A percentile compares a stretch with the other conserved stretches of the same genome.
Conservation (phyloP, 2,888 invertebrate species). For the Drosophila mimica region DNA sequence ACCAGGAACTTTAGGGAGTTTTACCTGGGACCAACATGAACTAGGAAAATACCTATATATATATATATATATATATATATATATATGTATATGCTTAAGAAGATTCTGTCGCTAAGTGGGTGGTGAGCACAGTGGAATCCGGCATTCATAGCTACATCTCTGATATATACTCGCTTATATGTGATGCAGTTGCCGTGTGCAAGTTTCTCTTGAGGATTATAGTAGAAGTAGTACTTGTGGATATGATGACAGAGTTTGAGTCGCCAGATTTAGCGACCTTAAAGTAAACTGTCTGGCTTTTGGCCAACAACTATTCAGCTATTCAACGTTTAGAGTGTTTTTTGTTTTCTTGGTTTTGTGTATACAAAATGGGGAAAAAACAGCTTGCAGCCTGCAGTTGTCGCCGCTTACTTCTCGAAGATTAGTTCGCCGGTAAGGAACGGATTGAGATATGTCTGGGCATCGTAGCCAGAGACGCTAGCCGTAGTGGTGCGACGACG, state of each 20-base stretch:
- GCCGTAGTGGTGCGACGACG: conserved; percentile 74
- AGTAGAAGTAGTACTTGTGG: conserved; percentile 11
- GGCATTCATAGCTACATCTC: conserved; percentile 4
- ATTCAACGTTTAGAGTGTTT: conserved; percentile 6
- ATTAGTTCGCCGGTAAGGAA: conserved; percentile 82
- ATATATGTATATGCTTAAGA: not conserved
- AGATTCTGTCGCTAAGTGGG: not conserved
- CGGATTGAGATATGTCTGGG: conserved; percentile 81
- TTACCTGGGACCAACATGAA: not conserved
- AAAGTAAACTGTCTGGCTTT: conserved; percentile 30
- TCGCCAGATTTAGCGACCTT: conserved; percentile 10
- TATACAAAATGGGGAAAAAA: not conserved
- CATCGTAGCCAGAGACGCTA: conserved; percentile 77
- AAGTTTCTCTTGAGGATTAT: conserved; percentile 2
- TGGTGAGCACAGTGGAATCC: conserved; percentile 6
- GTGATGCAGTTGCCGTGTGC: conserved; percentile 28
- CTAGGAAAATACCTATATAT: not conserved
- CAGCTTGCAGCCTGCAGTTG: not conserved
- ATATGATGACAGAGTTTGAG: conserved; percentile 40
- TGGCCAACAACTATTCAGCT: conserved; percentile 41
- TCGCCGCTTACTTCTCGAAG: conserved; percentile 77
- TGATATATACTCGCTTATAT: conserved; percentile 26
- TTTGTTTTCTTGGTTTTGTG: not conserved
- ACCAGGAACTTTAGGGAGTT: not conserved
- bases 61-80: not conserved